phyloP scores from a whole-genome alignment of 2,888 invertebrate species.

The Temnothorax unifasciatus region DNA sequence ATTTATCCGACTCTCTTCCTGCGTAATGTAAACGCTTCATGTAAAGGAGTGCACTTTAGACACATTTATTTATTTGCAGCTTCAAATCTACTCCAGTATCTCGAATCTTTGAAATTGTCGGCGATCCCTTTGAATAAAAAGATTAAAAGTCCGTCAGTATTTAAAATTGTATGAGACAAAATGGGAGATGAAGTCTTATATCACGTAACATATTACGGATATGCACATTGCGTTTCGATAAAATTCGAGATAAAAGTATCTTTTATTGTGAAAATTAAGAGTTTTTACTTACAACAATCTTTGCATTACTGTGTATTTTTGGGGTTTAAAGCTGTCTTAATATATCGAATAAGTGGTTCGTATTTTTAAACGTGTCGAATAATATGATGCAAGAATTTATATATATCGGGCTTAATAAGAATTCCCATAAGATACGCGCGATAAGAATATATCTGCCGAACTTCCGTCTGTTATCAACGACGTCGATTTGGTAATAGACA shows the following conservation, averaged over 20 bases:
- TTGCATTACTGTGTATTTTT: not conserved
- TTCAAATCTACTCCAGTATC: not conserved
- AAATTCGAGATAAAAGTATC: conserved; percentile 6
- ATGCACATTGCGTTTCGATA: not conserved
- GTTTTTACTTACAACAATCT: not conserved
- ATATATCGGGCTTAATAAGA: not conserved
- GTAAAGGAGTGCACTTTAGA: not conserved
- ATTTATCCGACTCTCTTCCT: not conserved
- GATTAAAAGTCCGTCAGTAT: not conserved
- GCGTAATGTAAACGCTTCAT: not conserved
- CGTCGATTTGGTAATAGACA: not conserved
- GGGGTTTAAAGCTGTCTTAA: not conserved
- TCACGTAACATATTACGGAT: not conserved
- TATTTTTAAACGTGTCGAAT: not conserved
- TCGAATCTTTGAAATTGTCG: not conserved
- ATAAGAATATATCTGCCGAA: not conserved
- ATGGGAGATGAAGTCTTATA: not conserved
- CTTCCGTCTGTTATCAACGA: not conserved
- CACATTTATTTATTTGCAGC: not conserved
- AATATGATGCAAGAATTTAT: not conserved
- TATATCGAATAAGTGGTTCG: not conserved
- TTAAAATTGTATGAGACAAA: not conserved
- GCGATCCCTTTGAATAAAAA: not conserved
- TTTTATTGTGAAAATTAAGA: not conserved
- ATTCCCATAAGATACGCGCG: not conserved